Conservation (phyloP, 2,888 invertebrate genomes). For the Oscheius sp. region DNA sequence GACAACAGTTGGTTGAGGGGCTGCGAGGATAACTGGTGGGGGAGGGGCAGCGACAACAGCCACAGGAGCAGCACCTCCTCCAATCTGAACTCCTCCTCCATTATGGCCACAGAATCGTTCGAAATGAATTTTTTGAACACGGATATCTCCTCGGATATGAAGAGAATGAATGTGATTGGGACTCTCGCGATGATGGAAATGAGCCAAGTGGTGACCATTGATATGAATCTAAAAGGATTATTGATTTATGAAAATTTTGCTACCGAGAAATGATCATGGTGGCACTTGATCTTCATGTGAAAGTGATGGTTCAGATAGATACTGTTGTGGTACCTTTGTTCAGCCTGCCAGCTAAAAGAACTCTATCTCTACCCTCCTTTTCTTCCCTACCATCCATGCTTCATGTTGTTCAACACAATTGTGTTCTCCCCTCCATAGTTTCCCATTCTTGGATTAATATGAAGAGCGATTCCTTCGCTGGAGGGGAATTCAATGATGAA, state of each 20-base stretch:
- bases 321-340: conserved; percentile 13
- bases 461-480: conserved; percentile 26
- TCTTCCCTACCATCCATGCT: conserved; percentile 16
- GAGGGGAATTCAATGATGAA: conserved; percentile 29
- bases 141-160: conserved; percentile 25
- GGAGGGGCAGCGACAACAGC: conserved; percentile 4
- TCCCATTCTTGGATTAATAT: conserved; percentile 28
- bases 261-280: conserved; percentile 21
- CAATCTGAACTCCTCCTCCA: conserved; percentile 32
- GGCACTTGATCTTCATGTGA: conserved; percentile 21
- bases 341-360: conserved; percentile 13
- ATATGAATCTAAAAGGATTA: conserved; percentile 25
- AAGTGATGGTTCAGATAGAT: conserved; percentile 26
- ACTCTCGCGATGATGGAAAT: conserved; percentile 30
- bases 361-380: too few relatives aligned
- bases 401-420: conserved; percentile 28
- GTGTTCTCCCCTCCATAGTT: conserved; percentile 19
- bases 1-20: conserved; percentile 16
- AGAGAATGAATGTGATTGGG: conserved; percentile 25
- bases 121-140: conserved; percentile 35
- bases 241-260: not conserved
- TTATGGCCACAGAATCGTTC: conserved; percentile 34
- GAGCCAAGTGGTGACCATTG: conserved; percentile 31
- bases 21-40: conserved; percentile 1
- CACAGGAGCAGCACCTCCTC: conserved; percentile 16